These are phyloP conservation scores for Eudyptes chrysolophus DNA, from an alignment of 2,113 vertebrate genomes.

Conservation along the genomic window DNA sequence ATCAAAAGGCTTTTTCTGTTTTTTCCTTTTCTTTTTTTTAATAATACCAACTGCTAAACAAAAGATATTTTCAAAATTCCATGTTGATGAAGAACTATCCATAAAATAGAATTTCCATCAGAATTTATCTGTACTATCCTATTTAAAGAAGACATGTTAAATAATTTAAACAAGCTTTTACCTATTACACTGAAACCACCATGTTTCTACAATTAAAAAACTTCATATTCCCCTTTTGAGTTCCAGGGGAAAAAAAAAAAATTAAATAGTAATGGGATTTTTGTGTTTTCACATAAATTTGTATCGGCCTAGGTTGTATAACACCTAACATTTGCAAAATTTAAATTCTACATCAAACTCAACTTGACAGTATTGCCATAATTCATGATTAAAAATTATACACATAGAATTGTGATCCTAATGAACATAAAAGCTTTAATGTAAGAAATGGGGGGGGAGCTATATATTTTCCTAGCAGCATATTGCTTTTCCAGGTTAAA, in stretches of 20 bases:
- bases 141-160: neutral
- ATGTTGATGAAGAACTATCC: neutral
- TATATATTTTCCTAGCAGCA: neutral
- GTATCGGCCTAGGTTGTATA: neutral
- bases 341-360: neutral
- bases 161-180: neutral
- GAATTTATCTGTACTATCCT: neutral
- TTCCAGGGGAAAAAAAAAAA: neutral
- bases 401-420: neutral
- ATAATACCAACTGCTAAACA: neutral
- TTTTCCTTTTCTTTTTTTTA: neutral
- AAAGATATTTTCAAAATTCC: neutral
- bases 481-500: neutral
- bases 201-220: neutral
- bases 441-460: neutral
- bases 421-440: neutral
- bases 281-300: neutral
- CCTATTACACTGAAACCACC: neutral
- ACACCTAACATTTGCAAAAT: neutral
- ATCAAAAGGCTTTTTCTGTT: neutral
- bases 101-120: neutral
- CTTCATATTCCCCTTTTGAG: neutral
- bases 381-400: neutral
- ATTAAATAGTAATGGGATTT: neutral
- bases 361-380: neutral